Evolutionary conservation across 2,888 invertebrate species (phyloP).

Genomic region (Mythimna ferrago): DNA sequence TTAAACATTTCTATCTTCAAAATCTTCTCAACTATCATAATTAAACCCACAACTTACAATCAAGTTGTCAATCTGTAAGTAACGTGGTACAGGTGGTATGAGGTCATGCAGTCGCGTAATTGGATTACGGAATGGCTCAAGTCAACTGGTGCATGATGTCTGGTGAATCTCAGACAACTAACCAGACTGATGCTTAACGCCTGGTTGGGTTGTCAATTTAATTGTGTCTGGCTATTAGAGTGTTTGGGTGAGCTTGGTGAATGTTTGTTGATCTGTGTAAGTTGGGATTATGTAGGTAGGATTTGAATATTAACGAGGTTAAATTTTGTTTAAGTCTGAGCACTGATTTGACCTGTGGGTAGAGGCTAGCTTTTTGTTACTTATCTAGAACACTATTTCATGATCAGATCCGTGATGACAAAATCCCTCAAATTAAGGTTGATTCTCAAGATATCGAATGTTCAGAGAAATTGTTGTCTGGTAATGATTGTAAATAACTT

Average conservation of each 20-base stretch:
- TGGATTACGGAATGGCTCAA: constrained; percentile 81
- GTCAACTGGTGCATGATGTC: constrained; percentile 81
- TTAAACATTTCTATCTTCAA: constrained; percentile 24
- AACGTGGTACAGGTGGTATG: constrained; percentile 67
- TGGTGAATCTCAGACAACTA: constrained; percentile 56
- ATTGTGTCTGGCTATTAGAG: constrained; percentile 44
- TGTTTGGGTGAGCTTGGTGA: constrained; percentile 36
- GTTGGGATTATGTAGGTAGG: constrained; percentile 29
- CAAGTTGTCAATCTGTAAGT: constrained; percentile 48
- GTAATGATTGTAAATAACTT: constrained; percentile 17
- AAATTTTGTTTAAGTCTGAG: constrained; percentile 1
- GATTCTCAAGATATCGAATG: not conserved
- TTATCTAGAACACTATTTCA: not conserved
- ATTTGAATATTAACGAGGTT: constrained; percentile 19
- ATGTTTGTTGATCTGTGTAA: constrained; percentile 29
- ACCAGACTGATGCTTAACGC: constrained; percentile 51
- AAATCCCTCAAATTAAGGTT: not conserved
- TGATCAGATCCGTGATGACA: not conserved
- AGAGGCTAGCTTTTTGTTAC: not conserved
- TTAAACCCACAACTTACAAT: constrained; percentile 40
- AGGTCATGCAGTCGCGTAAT: constrained; percentile 72
- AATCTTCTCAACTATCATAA: constrained; percentile 38
- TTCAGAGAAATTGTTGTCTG: not conserved
- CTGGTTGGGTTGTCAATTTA: constrained; percentile 50
- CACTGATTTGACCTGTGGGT: not conserved